phyloP scores from a whole-genome alignment of 2,888 invertebrate genomes.

The Ophraella communa region DNA sequence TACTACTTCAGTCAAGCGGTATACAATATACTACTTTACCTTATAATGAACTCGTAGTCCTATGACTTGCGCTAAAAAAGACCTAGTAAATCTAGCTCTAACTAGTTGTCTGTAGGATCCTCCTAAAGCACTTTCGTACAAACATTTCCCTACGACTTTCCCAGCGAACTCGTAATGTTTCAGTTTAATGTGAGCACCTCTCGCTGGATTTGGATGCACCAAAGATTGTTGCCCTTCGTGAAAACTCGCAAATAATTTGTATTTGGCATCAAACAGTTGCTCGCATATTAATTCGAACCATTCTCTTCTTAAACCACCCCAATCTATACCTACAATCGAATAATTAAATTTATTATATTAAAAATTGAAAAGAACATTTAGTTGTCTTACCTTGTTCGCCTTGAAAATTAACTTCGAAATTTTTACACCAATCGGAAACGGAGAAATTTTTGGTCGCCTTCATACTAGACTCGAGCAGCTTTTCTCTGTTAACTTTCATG shows the following conservation, averaged over 20 bases:
- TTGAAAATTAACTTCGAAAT: conserved; percentile 90
- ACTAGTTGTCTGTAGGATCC: conserved; percentile 89
- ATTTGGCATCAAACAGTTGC: conserved; percentile 83
- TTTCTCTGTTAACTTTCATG: conserved; percentile 81
- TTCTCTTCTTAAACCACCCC: conserved; percentile 92
- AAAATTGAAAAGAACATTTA: background rate
- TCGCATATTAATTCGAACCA: conserved; percentile 94
- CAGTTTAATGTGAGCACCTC: conserved; percentile 79
- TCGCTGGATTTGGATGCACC: conserved; percentile 86
- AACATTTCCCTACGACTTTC: conserved; percentile 91
- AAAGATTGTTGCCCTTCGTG: conserved; percentile 86
- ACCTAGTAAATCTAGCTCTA: conserved; percentile 87
- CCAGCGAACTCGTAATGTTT: conserved; percentile 94
- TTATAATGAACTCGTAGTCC: conserved; percentile 92
- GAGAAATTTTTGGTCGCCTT: conserved; percentile 86
- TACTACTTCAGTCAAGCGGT: no score
- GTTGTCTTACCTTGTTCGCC: conserved; percentile 83
- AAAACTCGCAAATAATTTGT: conserved; percentile 84
- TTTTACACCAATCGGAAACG: conserved; percentile 92
- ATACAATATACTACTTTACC: no score
- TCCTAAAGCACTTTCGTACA: conserved; percentile 92
- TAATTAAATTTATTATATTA: background rate
- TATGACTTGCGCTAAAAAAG: conserved; percentile 93
- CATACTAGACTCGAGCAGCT: conserved; percentile 81
- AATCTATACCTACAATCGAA: conserved; percentile 77